Conservation (phyloP, 2,888 invertebrate genomes). For the Sesia apiformis region DNA sequence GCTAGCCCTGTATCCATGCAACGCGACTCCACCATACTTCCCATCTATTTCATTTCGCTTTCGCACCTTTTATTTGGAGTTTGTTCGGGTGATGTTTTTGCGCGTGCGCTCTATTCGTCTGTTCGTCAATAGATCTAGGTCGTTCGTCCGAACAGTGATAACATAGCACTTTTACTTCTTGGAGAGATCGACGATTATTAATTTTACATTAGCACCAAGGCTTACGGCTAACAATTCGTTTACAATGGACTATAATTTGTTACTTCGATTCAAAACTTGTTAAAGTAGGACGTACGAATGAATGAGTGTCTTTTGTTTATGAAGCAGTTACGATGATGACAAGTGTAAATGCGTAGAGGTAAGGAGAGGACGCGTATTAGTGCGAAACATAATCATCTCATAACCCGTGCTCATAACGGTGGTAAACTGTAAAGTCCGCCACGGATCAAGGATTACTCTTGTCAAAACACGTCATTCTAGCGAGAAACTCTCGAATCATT, state of each 20-base stretch:
- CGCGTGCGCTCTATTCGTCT: constrained; percentile 22
- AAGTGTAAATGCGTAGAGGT: constrained; percentile 17
- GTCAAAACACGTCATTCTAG: constrained; percentile 67
- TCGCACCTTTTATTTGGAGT: constrained; percentile 50
- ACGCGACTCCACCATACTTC: constrained; percentile 1
- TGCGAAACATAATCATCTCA: constrained; percentile 60
- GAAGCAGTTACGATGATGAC: constrained; percentile 23
- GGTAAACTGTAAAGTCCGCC: constrained; percentile 69
- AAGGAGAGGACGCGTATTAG: constrained; percentile 30
- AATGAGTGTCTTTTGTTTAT: constrained; percentile 6
- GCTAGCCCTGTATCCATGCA: too few species aligned
- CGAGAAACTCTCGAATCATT: constrained; percentile 63
- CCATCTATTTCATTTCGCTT: constrained; percentile 40
- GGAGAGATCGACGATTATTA: constrained; percentile 44
- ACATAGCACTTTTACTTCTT: constrained; percentile 59
- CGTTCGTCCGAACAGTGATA: constrained; percentile 40
- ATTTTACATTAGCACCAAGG: constrained; percentile 29
- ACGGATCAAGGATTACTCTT: constrained; percentile 65
- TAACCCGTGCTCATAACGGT: constrained; percentile 43
- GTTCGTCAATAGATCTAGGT: constrained; percentile 52
- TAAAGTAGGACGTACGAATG: neutral
- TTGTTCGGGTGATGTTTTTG: constrained; percentile 47
- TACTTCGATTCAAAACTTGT: neutral
- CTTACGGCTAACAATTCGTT: too few species aligned
- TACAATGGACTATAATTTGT: neutral